phyloP scores from a whole-genome alignment of 1,140 invertebrate genomes.

The Chlorops oryzae region DNA sequence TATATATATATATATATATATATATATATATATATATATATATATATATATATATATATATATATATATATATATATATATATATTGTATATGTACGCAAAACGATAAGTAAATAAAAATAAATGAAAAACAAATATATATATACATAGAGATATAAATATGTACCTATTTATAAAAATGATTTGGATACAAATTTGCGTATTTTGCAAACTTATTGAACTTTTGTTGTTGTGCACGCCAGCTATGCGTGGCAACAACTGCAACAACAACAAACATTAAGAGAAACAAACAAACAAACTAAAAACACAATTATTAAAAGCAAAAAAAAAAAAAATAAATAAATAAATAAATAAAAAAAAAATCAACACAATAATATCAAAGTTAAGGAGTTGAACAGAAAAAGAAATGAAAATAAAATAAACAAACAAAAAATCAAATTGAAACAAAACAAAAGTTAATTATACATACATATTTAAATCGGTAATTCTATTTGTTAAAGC shows the following conservation, averaged over 20 bases:
- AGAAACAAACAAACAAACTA: background rate
- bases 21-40: background rate
- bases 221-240: too few relatives aligned
- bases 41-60: background rate
- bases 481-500: too few relatives aligned
- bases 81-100: conserved; percentile 16
- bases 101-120: conserved; percentile 42
- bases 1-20: too few relatives aligned
- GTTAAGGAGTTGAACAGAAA: background rate
- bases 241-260: too few relatives aligned
- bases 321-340: background rate
- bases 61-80: background rate
- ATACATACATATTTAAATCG: background rate
- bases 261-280: conserved; percentile 14
- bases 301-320: background rate
- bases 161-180: too few relatives aligned
- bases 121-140: conserved; percentile 19
- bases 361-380: background rate
- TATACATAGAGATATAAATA: too few relatives aligned
- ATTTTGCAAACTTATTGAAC: too few relatives aligned
- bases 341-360: background rate
- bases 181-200: too few relatives aligned
- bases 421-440: background rate
- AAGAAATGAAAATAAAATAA: background rate
- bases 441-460: background rate